Percentiles rank a stretch among this genome's conserved stretches.
Evolutionary conservation across 2,113 vertebrate species (phyloP).

Genomic region (Nothobranchius furzeri): DNA sequence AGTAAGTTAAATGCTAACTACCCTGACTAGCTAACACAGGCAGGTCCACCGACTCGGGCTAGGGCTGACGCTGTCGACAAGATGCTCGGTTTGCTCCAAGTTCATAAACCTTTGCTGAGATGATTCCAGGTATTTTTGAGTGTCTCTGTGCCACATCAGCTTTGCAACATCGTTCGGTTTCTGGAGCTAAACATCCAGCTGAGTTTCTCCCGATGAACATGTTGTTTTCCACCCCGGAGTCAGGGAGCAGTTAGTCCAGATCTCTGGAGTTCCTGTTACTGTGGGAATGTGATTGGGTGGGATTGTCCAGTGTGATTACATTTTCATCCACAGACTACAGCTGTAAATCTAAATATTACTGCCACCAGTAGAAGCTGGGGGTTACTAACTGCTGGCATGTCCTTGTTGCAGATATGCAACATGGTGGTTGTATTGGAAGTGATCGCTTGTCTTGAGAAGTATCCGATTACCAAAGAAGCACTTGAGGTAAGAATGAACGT

Average conservation of each 20-base stretch:
- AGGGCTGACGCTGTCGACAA: too few relatives aligned
- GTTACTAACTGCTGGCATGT: constrained; percentile 8
- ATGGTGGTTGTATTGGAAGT: constrained; percentile 98
- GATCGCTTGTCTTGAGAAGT: constrained; percentile 96
- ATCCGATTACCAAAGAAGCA: constrained; percentile 99
- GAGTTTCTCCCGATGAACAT: too few relatives aligned
- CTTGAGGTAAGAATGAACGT: constrained; percentile 85
- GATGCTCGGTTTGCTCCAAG: not conserved
- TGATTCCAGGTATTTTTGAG: constrained; percentile 7
- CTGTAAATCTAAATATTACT: too few relatives aligned
- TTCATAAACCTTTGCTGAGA: not conserved
- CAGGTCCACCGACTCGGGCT: not conserved
- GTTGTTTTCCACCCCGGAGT: too few relatives aligned
- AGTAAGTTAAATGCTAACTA: constrained; percentile 42
- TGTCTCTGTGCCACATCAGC: constrained; percentile 39
- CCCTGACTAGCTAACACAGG: constrained; percentile 33
- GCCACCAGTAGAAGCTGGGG: not conserved
- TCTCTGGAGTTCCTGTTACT: not conserved
- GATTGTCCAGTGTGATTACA: not conserved
- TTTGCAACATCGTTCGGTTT: constrained; percentile 8
- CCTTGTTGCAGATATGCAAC: constrained; percentile 88
- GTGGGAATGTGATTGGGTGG: not conserved
- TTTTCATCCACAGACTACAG: not conserved
- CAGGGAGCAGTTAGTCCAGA: too few relatives aligned
- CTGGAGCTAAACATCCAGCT: not conserved